Base-by-base conservation (phyloP, 2,113 vertebrate species). In the Tyrannus savana region DNA sequence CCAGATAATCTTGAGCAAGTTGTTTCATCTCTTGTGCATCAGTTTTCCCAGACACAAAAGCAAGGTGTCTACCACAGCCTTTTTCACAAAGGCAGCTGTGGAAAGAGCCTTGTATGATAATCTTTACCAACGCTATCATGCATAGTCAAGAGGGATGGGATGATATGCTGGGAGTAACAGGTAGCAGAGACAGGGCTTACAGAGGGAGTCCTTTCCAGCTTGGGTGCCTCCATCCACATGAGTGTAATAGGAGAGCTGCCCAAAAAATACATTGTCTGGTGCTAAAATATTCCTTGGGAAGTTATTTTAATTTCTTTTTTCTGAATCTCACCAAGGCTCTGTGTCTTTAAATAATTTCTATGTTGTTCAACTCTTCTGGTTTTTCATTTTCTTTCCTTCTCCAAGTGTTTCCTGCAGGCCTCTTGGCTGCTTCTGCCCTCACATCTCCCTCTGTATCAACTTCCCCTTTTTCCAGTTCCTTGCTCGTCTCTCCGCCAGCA, bases 361-460 rank as follows among this genome's bases (percentile, higher is more conserved):
- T 15, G 1, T 49, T 52, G 31, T 42, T 81, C 4, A 1, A 42
- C 35, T 90, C 82, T 92, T 94, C 82, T 86, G 53, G 73, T 96
- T 92, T 95, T 95, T 77, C 59, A 42, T 95, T 90, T 93, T 94
- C 89, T 87, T 92, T 84, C 46, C 39, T 14, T 52, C 49, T 92
- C 59, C 0, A 2, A 81, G 49, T 56, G 50, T 84, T 96, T 96
- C 91, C 85, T 87, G 78, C 74, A 50, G 91, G 91, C 78, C 81
- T 81, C 73, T 33, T 80, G 47, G 17, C 59, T 92, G 44, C 33
- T 93, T 91, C 93, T 90, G 72, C 50, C 53, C 30, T 87, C 28
- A 63, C 11, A 35, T 84, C 82, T 90, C 39, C 19, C 46, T 73
- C 64, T 72, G 44, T 10, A 60, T 19, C 66, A 72, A 87, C 68